phyloP scores from a whole-genome alignment of 2,888 invertebrate species.

The Zaprionus obscuricornis region DNA sequence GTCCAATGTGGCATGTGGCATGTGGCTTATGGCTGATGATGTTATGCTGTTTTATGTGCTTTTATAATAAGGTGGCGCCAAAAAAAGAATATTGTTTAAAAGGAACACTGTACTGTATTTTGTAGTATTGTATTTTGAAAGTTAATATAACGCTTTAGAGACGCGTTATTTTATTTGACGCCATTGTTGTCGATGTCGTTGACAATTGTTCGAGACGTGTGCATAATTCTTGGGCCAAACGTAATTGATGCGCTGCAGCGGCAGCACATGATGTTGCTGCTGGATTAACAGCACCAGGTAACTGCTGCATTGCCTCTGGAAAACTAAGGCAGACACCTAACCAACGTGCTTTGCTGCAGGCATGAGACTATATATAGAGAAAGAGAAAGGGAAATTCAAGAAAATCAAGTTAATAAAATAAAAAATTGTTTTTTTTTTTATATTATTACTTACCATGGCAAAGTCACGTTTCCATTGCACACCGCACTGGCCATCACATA shows the following conservation, averaged over 20 bases:
- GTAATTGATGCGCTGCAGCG: slow-evolving; percentile 81
- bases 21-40: slow-evolving; percentile 40
- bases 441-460: slow-evolving; percentile 86
- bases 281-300: slow-evolving; percentile 68
- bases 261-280: slow-evolving; percentile 78
- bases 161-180: slow-evolving; percentile 70
- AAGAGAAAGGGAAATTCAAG: slow-evolving; percentile 1
- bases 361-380: slow-evolving; percentile 86
- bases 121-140: not conserved
- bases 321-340: slow-evolving; percentile 86
- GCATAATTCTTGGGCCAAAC: slow-evolving; percentile 85
- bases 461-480: slow-evolving; percentile 90
- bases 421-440: not conserved
- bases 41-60: slow-evolving; percentile 27
- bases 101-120: slow-evolving; percentile 65
- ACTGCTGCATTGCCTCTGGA: slow-evolving; percentile 78
- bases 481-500: slow-evolving; percentile 90
- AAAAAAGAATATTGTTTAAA: slow-evolving; percentile 43
- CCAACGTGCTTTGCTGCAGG: slow-evolving; percentile 89
- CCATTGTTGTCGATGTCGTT: slow-evolving; percentile 81
- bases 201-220: slow-evolving; percentile 85
- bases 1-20: slow-evolving; percentile 44
- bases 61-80: slow-evolving; percentile 49
- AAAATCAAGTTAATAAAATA: not conserved
- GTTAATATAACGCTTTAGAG: slow-evolving; percentile 53